Evolutionary conservation across 2,888 invertebrate genomes (phyloP).

Genomic region (Fragum fragum): DNA sequence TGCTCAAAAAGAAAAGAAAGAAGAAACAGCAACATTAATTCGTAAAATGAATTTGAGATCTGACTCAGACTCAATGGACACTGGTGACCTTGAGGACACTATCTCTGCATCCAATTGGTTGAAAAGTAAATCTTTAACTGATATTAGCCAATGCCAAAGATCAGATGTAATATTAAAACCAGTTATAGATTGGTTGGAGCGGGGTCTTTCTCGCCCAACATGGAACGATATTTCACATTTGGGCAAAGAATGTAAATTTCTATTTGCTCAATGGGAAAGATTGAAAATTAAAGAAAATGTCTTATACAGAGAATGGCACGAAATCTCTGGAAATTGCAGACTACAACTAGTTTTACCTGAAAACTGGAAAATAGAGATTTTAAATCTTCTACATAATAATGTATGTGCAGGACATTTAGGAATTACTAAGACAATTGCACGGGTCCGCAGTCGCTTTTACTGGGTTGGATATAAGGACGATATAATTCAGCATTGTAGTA

Average conservation of each 20-base stretch:
- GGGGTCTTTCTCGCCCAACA: not conserved
- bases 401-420: conserved; percentile 47
- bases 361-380: not conserved
- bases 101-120: not conserved
- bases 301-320: not conserved
- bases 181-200: not conserved
- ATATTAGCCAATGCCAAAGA: not conserved
- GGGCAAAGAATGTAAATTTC: not conserved
- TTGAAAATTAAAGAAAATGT: not conserved
- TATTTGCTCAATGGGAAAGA: not conserved
- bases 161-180: not conserved
- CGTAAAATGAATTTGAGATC: not conserved
- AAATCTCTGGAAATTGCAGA: not conserved
- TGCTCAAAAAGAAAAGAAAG: not conserved
- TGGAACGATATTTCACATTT: not conserved
- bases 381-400: conserved; percentile 16
- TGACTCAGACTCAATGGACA: not conserved
- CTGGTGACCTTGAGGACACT: not conserved
- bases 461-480: conserved; percentile 35
- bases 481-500: conserved; percentile 24
- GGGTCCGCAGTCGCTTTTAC: conserved; percentile 21
- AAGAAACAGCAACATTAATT: not conserved
- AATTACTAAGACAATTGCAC: not conserved
- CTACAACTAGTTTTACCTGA: not conserved
- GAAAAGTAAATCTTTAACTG: not conserved